Conservation (phyloP, 1,140 invertebrate species). For the Dendrolimus kikuchii region DNA sequence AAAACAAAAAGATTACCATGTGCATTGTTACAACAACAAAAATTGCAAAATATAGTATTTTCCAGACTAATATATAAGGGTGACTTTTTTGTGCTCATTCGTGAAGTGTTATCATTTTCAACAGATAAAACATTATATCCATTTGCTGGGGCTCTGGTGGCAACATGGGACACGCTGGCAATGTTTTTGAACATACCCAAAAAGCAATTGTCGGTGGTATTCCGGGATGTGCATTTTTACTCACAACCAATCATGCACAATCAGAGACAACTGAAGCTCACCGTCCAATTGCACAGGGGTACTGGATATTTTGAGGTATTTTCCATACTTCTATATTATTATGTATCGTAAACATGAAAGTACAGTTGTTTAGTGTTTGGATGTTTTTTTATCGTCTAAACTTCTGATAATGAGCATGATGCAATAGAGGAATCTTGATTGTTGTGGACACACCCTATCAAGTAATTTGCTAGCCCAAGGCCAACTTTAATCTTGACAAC, state of each 20-base stretch:
- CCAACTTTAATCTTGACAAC: too few relatives aligned
- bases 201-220: conserved; percentile 26
- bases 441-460: too few relatives aligned
- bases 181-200: conserved; percentile 22
- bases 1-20: too few relatives aligned
- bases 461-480: too few relatives aligned
- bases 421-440: too few relatives aligned
- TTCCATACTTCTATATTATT: background rate
- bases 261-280: conserved; percentile 6
- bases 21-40: too few relatives aligned
- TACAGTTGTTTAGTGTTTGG: too few relatives aligned
- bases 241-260: conserved; percentile 12
- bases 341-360: background rate
- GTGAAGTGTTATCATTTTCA: conserved; percentile 1
- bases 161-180: conserved; percentile 38
- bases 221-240: conserved; percentile 26
- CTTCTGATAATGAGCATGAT: too few relatives aligned
- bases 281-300: conserved; percentile 5
- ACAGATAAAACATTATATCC: conserved; percentile 32
- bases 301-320: conserved; percentile 28
- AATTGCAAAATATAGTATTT: too few relatives aligned
- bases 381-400: too few relatives aligned
- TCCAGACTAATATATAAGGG: too few relatives aligned
- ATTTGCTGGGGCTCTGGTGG: conserved; percentile 27
- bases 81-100: too few relatives aligned